phyloP scores from a whole-genome alignment of 2,113 vertebrate genomes.

The Engraulis encrasicolus region DNA sequence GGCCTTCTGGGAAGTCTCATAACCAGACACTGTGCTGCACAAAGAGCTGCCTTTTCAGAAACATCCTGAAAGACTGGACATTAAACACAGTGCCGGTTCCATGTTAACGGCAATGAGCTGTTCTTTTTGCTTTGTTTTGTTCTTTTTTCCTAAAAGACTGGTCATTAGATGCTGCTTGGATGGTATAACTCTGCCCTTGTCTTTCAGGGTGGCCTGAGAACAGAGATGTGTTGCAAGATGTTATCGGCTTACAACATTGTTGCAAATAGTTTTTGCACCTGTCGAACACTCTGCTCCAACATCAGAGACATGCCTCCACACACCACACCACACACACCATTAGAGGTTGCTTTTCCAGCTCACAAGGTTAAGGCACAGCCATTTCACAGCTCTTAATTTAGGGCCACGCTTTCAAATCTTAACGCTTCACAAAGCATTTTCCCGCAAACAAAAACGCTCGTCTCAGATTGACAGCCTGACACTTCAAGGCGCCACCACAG shows the following conservation, averaged over 20 bases:
- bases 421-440: conserved; percentile 57
- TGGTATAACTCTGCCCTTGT: not conserved
- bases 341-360: not conserved
- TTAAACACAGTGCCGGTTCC: not conserved
- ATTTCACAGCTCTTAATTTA: conserved; percentile 49
- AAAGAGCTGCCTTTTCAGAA: not conserved
- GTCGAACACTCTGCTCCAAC: not conserved
- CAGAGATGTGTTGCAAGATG: no score
- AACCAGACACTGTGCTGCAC: not conserved
- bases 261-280: conserved; percentile 9
- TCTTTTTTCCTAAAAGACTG: not conserved
- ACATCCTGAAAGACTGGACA: not conserved
- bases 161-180: not conserved
- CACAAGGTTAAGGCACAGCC: conserved; percentile 33
- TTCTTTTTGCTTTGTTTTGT: no score
- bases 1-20: not conserved
- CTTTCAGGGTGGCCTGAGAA: not conserved
- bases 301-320: not conserved
- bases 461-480: not conserved
- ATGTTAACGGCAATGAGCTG: no score
- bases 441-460: not conserved
- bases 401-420: conserved; percentile 67
- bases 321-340: no score
- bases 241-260: not conserved
- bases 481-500: no score